phyloP scores from a whole-genome alignment of 1,140 invertebrate genomes.

The Vanessa tameamea region DNA sequence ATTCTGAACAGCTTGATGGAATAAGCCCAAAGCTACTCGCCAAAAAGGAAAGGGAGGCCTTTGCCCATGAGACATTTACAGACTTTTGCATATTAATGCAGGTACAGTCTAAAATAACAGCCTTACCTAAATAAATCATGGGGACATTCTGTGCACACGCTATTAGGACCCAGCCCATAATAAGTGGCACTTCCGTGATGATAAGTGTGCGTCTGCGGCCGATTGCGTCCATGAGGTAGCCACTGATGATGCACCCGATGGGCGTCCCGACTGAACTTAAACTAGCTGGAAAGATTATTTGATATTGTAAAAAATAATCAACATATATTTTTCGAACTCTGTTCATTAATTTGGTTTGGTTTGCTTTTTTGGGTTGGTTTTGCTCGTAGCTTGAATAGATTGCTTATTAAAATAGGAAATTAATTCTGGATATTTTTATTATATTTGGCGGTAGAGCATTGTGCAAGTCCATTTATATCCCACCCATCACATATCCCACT shows the following conservation, averaged over 20 bases:
- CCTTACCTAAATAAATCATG: slow-evolving; percentile 83
- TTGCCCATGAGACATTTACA: too few species aligned
- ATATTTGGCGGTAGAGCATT: not conserved
- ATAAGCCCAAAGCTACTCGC: not conserved
- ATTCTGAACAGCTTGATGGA: not conserved
- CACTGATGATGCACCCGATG: slow-evolving; percentile 86
- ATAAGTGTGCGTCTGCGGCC: slow-evolving; percentile 85
- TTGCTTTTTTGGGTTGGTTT: too few species aligned
- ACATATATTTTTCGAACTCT: too few species aligned
- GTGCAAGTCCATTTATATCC: not conserved
- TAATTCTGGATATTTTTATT: not conserved
- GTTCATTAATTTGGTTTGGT: too few species aligned
- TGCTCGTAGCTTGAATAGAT: too few species aligned
- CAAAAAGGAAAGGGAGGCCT: not conserved
- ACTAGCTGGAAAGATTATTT: slow-evolving; percentile 81
- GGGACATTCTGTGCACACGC: slow-evolving; percentile 81
- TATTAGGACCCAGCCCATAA: slow-evolving; percentile 86
- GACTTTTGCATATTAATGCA: not conserved
- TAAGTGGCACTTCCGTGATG: slow-evolving; percentile 85
- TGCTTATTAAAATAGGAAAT: not conserved
- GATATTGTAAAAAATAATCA: not conserved
- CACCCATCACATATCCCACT: too few species aligned
- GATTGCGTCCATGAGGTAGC: slow-evolving; percentile 86
- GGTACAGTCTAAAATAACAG: not conserved
- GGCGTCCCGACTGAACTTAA: slow-evolving; percentile 87